Evolutionary conservation across 2,797 vertebrate species (phyloP).

Genomic region (Alcedo quadribrachys): DNA sequence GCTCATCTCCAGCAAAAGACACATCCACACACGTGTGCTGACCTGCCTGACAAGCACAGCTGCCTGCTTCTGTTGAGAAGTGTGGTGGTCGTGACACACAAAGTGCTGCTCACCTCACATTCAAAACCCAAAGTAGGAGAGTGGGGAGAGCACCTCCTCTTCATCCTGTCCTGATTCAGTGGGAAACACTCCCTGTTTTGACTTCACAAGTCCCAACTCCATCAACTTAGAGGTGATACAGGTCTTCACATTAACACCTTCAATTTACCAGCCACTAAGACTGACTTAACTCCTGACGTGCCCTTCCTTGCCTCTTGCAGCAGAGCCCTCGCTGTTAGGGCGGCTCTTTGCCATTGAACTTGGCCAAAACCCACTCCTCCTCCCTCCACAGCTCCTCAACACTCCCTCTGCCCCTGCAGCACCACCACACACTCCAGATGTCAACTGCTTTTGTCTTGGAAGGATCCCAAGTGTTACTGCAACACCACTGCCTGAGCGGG

Average conservation of each 20-base stretch:
- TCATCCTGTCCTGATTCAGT: background rate
- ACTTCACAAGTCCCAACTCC: background rate
- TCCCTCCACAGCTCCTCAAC: background rate
- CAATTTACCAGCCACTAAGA: background rate
- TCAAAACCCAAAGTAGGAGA: background rate
- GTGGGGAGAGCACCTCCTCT: background rate
- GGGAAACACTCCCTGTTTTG: background rate
- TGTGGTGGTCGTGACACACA: too few relatives aligned
- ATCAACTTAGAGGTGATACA: background rate
- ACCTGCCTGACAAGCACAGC: background rate
- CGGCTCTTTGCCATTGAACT: accelerated
- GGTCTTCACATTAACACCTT: background rate
- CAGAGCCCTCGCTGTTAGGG: background rate
- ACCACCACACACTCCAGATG: background rate
- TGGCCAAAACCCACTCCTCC: background rate
- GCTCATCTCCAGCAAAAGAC: background rate
- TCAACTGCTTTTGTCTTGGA: background rate
- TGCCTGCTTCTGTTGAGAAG: background rate
- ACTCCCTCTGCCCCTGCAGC: background rate
- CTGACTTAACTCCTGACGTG: background rate
- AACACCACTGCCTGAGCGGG: background rate
- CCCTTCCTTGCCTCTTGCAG: background rate
- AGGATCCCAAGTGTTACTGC: background rate
- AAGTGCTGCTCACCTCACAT: background rate
- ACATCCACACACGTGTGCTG: accelerated